Evolutionary conservation across 2,888 invertebrate species (phyloP).

Genomic region (Pachliopta kotzebuea): DNA sequence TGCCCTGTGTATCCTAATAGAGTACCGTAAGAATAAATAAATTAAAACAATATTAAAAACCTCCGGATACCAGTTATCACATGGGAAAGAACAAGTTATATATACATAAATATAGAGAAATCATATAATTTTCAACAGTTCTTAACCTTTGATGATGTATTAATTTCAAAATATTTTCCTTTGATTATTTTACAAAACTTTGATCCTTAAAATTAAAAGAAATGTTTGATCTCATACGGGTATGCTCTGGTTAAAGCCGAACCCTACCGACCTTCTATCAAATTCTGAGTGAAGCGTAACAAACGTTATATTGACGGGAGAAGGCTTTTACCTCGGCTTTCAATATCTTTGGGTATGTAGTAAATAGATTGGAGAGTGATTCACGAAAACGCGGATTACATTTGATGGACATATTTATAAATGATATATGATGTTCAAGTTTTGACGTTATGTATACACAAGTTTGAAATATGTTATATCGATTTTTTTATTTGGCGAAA

Average conservation of each 20-base stretch:
- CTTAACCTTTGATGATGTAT: background rate
- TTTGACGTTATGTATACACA: background rate
- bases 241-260: background rate
- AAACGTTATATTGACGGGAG: slow-evolving; percentile 16
- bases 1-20: too few species aligned
- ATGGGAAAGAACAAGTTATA: too few species aligned
- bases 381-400: slow-evolving; percentile 7
- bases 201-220: slow-evolving; percentile 1
- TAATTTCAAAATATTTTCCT: too few species aligned
- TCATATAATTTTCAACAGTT: background rate
- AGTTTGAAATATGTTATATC: background rate
- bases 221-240: background rate
- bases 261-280: slow-evolving; percentile 1
- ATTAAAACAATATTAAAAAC: too few species aligned
- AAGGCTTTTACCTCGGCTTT: slow-evolving; percentile 17
- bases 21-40: too few species aligned
- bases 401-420: slow-evolving; percentile 14
- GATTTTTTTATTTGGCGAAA: too few species aligned
- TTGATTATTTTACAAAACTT: background rate
- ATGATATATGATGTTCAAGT: background rate
- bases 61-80: too few species aligned
- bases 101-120: too few species aligned
- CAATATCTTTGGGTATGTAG: slow-evolving; percentile 14
- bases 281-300: slow-evolving; percentile 19
- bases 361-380: slow-evolving; percentile 7